Evolutionary conservation across 2,888 invertebrate genomes (phyloP), one percentile per base, ranked within the genome.

Genomic region (Sceliomorpha sp.): DNA sequence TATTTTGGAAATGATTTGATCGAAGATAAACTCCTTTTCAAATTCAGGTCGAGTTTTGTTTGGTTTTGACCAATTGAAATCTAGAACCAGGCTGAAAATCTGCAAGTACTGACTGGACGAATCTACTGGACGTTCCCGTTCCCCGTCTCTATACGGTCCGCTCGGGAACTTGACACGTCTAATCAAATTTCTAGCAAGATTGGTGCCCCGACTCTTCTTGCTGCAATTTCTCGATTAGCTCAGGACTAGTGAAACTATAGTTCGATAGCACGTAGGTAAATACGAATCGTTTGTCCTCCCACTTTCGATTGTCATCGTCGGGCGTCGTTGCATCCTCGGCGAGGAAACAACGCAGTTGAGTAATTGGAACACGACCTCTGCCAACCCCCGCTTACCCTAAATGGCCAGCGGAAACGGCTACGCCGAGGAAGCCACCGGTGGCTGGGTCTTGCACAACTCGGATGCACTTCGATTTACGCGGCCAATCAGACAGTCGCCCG

Each of bases 311-410:
- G 86, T 72, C 74, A 50, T 70, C 73, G 73, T 76, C 75, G 78
- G 74, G 68, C 73, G 82, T 81, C 81, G 80, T 81, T 82, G 80
- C 84, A 84, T 85, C 84, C 79, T 81, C 77, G 59, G 31, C 32
- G 40, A 66, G 70, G 75, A 69, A 76, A 70, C 74, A 78, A 73
- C 69, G 63, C 74, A 74, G 77, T 86, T 84, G 84, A 85, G 86
- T 85, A 87, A 86, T 86, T 85, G 85, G 86, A 86, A 86, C 85
- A 84, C 79, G 82, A 82, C 82, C 84, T 86, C 81, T 81, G 81
- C 72, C 84, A 85, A 82, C 84, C 81, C 81, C 83, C 85, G 83
- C 82, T 79, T 74, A 75, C 83, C 84, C 79, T 83, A 85, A 80
- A 87, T 82, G 85, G 85, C 71, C 80, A 84, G 70, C 83, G 83